Base-by-base conservation (phyloP, 2,113 vertebrate genomes). In the Beaufortia kweichowensis region DNA sequence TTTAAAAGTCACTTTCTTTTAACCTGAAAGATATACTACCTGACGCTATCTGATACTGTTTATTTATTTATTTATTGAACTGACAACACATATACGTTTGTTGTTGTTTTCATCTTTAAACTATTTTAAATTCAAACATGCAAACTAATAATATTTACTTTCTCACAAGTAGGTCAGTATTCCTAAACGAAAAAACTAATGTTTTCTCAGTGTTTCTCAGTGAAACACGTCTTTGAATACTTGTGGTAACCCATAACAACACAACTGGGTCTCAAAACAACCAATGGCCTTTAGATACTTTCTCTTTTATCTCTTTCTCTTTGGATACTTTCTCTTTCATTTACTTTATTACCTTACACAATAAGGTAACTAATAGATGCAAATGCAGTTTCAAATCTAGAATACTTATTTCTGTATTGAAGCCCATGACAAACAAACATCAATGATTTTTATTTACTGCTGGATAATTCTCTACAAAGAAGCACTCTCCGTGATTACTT, bases 401-500 rank as follows among this genome's bases (percentile, higher is more conserved):
- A 41, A 43, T 41, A 64, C 9, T n/a, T 46, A 39, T 4, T 8
- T 41, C 17, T 73, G 39, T 24, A 61, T 61, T 43, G 35, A 33
- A 43, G 55, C n/a, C 10, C 24, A 31, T 61, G 39, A n/a, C n/a
- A 3, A 56, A n/a, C n/a, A n/a, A n/a, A 35, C 26, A 61, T 41
- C 48, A 59, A 70, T 23, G 28, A 53, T 61, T 10, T 46, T 19
- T 55, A 78, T 70, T 72, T 43, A 64, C 68, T n/a, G 41, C 24
- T 62, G 11, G 6, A 70, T 59, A 19, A 71, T 55, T 0, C n/a
- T 76, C 21, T 39, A 64, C 48, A 28, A 35, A n/a, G n/a, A 23
- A 62, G 62, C 69, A 76, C 62, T 59, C 15, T 23, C 33, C 24
- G 24, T 72, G 31, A 72, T 78, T 78, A 28, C 76, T 63, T 21